A percentile compares a stretch with the other conserved stretches of the same genome.
These are phyloP conservation scores for Eupeodes latifasciatus DNA, from an alignment of 2,888 invertebrate genomes.

Conservation along the genomic window DNA sequence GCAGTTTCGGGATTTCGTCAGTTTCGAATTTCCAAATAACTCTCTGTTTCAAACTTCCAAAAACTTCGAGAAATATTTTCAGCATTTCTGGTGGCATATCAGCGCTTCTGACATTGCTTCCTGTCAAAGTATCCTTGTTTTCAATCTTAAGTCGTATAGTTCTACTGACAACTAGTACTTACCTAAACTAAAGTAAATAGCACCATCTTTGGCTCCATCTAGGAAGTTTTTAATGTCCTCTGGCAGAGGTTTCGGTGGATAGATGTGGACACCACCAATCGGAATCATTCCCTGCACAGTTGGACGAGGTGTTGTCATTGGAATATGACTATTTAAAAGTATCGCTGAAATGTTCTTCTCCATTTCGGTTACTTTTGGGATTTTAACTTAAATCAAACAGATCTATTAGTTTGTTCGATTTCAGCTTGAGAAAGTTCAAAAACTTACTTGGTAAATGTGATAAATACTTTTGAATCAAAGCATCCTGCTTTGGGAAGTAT, in stretches of 20 bases:
- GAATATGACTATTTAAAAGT: conserved; percentile 85
- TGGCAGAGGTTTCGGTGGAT: conserved; percentile 81
- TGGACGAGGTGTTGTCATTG: conserved; percentile 84
- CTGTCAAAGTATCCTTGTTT: conserved; percentile 75
- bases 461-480: conserved; percentile 80
- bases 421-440: too few relatives aligned
- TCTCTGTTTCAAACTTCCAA: conserved; percentile 83
- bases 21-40: conserved; percentile 85
- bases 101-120: conserved; percentile 84
- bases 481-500: conserved; percentile 82
- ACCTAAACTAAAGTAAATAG: conserved; percentile 84
- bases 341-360: conserved; percentile 84
- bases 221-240: conserved; percentile 83
- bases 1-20: conserved; percentile 81
- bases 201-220: conserved; percentile 83
- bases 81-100: conserved; percentile 83
- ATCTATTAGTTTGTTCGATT: neutral
- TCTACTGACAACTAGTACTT: conserved; percentile 23
- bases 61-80: conserved; percentile 82
- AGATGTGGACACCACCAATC: conserved; percentile 86
- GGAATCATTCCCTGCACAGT: conserved; percentile 84
- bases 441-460: conserved; percentile 79
- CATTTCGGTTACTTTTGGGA: conserved; percentile 83
- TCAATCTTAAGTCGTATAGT: neutral
- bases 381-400: conserved; percentile 77